A percentile compares a stretch with the other conserved stretches of the same genome.
These are phyloP conservation scores for Ivindomyrus marchei DNA, from an alignment of 2,113 vertebrate species.

Conservation along the genomic window DNA sequence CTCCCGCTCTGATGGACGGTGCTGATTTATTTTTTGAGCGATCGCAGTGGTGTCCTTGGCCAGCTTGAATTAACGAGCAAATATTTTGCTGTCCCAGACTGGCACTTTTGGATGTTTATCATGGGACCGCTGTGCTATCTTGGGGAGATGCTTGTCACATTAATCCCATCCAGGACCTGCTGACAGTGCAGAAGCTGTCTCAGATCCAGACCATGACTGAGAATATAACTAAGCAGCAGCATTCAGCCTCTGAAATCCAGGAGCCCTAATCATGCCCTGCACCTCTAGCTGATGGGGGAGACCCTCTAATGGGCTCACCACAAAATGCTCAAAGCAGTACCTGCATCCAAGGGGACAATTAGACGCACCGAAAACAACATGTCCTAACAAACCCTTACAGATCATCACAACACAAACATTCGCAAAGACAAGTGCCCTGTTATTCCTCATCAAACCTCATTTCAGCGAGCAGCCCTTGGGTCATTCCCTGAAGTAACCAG, in stretches of 20 bases:
- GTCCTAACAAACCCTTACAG: background rate
- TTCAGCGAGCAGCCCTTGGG: background rate
- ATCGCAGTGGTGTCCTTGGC: background rate
- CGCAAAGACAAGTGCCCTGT: background rate
- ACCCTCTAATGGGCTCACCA: constrained; percentile 33
- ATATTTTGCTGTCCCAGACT: background rate
- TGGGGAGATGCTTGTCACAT: background rate
- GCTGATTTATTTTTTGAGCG: background rate
- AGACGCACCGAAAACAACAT: background rate
- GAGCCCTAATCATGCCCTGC: constrained; percentile 47
- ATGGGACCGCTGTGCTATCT: background rate
- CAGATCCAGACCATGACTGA: constrained; percentile 31
- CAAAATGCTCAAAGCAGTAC: constrained; percentile 49
- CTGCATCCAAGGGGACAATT: background rate
- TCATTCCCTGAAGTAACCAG: background rate
- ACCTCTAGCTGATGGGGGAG: constrained; percentile 39
- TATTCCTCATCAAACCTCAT: background rate
- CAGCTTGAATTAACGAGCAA: background rate
- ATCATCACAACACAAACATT: background rate
- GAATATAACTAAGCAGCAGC: constrained; percentile 42
- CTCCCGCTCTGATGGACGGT: background rate
- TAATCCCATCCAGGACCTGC: constrained; percentile 33
- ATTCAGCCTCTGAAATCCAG: constrained; percentile 44
- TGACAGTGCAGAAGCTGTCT: constrained; percentile 39
- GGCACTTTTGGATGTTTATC: background rate